phyloP scores from a whole-genome alignment of 2,113 vertebrate genomes.

The Cyanoramphus novaezelandiae region DNA sequence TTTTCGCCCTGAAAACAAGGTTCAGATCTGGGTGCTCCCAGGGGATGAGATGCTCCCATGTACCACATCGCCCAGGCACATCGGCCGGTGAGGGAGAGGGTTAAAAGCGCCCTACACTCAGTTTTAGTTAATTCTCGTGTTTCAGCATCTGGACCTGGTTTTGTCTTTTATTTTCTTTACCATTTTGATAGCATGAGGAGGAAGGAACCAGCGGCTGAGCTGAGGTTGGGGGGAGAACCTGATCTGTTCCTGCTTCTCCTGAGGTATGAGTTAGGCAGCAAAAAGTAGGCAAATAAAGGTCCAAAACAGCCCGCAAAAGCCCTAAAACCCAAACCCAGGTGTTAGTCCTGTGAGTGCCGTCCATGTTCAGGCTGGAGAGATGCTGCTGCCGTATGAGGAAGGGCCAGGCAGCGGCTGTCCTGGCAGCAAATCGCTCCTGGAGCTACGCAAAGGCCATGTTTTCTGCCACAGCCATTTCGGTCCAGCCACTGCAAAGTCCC shows the following conservation, averaged over 20 bases:
- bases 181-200: background rate
- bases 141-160: background rate
- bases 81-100: background rate
- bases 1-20: background rate
- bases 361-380: background rate
- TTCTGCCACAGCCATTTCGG: background rate
- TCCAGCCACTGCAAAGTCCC: background rate
- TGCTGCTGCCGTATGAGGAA: background rate
- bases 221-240: accelerated
- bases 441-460: accelerated
- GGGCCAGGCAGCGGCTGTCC: background rate
- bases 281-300: background rate
- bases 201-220: background rate
- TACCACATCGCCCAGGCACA: accelerated
- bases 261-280: background rate
- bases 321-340: background rate
- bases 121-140: background rate
- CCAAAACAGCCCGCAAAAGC: background rate
- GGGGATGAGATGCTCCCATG: background rate
- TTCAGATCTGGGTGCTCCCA: background rate
- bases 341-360: too few species aligned
- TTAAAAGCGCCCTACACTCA: background rate
- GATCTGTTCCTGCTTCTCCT: background rate
- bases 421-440: background rate
- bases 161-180: background rate